Conservation (phyloP, 1,140 invertebrate genomes). For the Drosophila tristis region DNA sequence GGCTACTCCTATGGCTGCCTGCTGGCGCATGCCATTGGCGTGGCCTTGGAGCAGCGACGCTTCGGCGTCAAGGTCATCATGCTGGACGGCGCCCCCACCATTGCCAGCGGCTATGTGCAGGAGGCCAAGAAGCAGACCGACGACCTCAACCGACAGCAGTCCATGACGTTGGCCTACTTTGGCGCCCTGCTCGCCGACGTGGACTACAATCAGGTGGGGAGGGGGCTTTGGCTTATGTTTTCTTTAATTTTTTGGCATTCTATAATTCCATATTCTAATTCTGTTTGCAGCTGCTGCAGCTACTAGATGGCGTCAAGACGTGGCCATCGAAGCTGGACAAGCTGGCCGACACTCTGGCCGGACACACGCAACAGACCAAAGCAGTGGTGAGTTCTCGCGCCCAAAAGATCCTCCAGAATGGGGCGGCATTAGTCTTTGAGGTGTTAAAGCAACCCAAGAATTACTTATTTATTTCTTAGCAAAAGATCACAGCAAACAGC, state of each 20-base stretch:
- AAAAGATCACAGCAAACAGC: no score
- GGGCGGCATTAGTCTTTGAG: neutral
- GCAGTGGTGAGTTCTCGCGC: conserved; percentile 65
- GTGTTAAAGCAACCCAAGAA: no score
- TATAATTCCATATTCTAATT: neutral
- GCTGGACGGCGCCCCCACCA: conserved; percentile 95
- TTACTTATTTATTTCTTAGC: no score
- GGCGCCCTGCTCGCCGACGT: conserved; percentile 91
- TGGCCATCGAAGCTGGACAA: conserved; percentile 84
- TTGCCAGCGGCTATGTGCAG: conserved; percentile 92
- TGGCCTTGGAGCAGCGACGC: conserved; percentile 90
- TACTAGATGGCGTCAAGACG: conserved; percentile 84
- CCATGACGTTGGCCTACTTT: conserved; percentile 92
- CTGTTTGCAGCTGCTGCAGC: conserved; percentile 55
- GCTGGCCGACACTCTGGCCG: conserved; percentile 85
- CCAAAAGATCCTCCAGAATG: neutral
- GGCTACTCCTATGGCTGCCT: conserved; percentile 98
- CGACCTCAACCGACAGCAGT: conserved; percentile 86
- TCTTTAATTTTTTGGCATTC: neutral
- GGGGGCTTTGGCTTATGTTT: neutral
- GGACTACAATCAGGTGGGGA: conserved; percentile 85
- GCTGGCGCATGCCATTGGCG: conserved; percentile 96
- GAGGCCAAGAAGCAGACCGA: conserved; percentile 86
- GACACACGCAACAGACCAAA: conserved; percentile 67
- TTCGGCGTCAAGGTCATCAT: conserved; percentile 89